Base-by-base conservation (phyloP, 2,888 invertebrate genomes). In the Iselma pallidipennis region DNA sequence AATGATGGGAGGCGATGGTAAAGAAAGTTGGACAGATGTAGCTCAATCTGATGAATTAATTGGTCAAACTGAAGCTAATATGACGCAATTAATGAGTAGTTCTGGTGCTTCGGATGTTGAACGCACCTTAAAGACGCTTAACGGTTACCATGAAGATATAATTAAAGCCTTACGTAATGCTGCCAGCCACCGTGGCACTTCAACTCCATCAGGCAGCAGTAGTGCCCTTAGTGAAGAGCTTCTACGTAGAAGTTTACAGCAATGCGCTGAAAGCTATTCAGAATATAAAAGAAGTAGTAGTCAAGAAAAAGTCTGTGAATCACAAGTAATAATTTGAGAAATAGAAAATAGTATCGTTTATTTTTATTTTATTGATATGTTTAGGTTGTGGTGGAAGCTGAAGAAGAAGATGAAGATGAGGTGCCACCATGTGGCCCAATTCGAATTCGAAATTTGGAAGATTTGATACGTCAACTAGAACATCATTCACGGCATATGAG, bases 121-220 rank as follows among this genome's bases (percentile, higher is more conserved):
- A 77, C 87, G 94, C 72, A 94, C 92, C 52, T 85, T 94, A n/a
- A 92, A 92, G 85, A 92, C 91, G 63, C 85, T 95, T 48, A 94
- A 95, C 79, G 95, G 95, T 45, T 96, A 96, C 82, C 95, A 95
- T 81, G 95, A 95, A 77, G 93, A 94, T 78, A 92, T 96, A 74
- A 86, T 96, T 71, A 94, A 94, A 80, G 95, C 94, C n/a, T 82
- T 96, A 73, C 88, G 94, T 71, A 91, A 89, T 70, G 95, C 95
- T 10, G 93, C 93, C 23, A 72, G 74, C 10, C 91, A 91, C 76
- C 86, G 91, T 14, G 86, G 86, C 52, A 83, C 84, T 50, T 69
- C 77, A 48, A 84, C 86, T 49, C 87, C 88, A 29, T 87, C 88
- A 19, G 87, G 88, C 54, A 88, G 88, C 72, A 86, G 86, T 61